Conservation (phyloP, 2,797 vertebrate genomes). For the Oreortyx pictus region DNA sequence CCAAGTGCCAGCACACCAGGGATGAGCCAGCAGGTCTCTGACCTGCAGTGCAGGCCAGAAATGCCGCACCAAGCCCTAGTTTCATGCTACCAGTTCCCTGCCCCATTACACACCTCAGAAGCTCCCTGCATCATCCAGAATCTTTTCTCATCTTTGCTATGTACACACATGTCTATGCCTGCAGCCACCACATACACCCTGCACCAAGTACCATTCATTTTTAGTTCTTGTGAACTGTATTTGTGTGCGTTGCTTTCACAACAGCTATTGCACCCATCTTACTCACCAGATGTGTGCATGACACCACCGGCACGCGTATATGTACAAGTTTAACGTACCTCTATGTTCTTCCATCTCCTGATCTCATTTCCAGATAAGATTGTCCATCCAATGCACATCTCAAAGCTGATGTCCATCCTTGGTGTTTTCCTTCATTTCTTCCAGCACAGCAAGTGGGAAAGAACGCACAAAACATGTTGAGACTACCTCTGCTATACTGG, state of each 20-base stretch:
- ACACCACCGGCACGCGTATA: rapidly evolving
- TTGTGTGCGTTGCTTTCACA: background rate
- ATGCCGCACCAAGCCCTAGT: rapidly evolving
- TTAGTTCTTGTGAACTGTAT: background rate
- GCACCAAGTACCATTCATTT: background rate
- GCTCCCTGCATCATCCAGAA: background rate
- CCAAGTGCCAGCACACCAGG: rapidly evolving
- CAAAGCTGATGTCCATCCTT: background rate
- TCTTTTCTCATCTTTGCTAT: background rate
- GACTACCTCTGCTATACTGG: background rate
- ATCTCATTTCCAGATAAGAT: background rate
- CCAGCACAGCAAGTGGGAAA: background rate
- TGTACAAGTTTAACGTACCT: background rate
- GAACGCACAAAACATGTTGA: background rate
- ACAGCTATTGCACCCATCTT: background rate
- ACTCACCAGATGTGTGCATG: background rate
- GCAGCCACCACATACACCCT: rapidly evolving
- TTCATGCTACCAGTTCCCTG: background rate
- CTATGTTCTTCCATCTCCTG: background rate
- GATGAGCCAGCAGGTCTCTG: background rate
- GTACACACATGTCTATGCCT: too few relatives aligned
- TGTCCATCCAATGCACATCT: background rate
- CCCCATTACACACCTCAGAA: background rate
- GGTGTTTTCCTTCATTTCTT: background rate
- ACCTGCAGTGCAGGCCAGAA: background rate